Base-by-base conservation (phyloP, 2,888 invertebrate species). In the Branchipolynoe longqiensis region DNA sequence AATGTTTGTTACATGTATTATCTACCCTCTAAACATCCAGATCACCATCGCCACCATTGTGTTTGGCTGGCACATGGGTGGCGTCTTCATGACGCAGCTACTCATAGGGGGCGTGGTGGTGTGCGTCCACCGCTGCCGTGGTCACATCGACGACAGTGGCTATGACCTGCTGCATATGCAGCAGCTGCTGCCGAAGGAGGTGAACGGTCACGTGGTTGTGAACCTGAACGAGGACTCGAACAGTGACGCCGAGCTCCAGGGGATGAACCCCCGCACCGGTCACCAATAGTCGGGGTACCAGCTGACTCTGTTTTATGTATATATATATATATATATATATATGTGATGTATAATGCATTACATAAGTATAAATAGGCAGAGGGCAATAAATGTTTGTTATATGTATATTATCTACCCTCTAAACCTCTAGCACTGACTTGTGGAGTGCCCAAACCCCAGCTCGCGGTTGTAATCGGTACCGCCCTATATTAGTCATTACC, bases 21-120 rank as follows among this genome's bases (percentile, higher is more conserved):
- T n/a, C n/a, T n/a, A n/a, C n/a, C n/a, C n/a, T n/a, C n/a, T n/a
- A n/a, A 8, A 48, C 48, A 8, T 12, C 48, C 48, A 94, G 88
- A 92, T 94, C 91, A 94, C 94, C 94, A 90, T 94, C 12, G 92
- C 93, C n/a, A 94, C 94, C 8, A 90, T 94, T 89, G 90, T 92
- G 73, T 94, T 93, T 89, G 89, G 91, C 31, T 93, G 92, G 93
- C 93, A 93, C 86, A 89, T 91, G 69, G 90, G 88, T 1, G 90
- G 87, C n/a, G 84, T 87, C 82, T 89, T 92, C 69, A 86, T 92
- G 28, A 25, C 91, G 31, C 89, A 92, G 84, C 86, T 93, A 12
- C 85, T 89, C 8, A 90, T 91, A 22, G 92, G 92, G 4, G 89
- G 89, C 0, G 64, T 90, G 56, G 89, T 92, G 8, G 90, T 90